phyloP scores from a whole-genome alignment of 2,888 invertebrate species.

The Pristionchus arcanus region DNA sequence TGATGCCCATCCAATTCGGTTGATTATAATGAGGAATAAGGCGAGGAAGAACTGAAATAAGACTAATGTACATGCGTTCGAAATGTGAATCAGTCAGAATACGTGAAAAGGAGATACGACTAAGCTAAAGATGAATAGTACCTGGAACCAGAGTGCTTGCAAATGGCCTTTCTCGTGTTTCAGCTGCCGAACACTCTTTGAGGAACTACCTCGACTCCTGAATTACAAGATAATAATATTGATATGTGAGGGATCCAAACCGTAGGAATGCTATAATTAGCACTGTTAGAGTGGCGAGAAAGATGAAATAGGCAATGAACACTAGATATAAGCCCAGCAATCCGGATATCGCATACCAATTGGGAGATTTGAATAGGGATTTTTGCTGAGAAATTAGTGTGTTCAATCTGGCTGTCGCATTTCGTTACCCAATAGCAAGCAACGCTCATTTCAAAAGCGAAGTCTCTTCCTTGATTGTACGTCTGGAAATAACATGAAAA shows the following conservation, averaged over 20 bases:
- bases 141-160: background rate
- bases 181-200: background rate
- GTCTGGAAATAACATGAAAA: background rate
- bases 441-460: background rate
- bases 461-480: slow-evolving; percentile 8
- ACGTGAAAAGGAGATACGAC: too few relatives aligned
- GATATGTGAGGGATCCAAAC: background rate
- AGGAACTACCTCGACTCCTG: background rate
- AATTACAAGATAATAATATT: background rate
- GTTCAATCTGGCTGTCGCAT: background rate
- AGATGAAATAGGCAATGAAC: background rate
- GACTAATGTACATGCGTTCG: background rate
- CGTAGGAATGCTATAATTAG: background rate
- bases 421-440: background rate
- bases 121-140: background rate
- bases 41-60: background rate
- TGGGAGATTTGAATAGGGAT: background rate
- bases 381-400: background rate
- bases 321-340: background rate
- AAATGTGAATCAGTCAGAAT: too few relatives aligned
- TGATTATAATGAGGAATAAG: background rate
- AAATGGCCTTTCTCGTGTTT: background rate
- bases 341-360: background rate
- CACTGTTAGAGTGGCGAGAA: background rate
- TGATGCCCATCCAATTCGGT: background rate